phyloP scores from a whole-genome alignment of 2,113 vertebrate genomes.

The Nothobranchius kuhntae region DNA sequence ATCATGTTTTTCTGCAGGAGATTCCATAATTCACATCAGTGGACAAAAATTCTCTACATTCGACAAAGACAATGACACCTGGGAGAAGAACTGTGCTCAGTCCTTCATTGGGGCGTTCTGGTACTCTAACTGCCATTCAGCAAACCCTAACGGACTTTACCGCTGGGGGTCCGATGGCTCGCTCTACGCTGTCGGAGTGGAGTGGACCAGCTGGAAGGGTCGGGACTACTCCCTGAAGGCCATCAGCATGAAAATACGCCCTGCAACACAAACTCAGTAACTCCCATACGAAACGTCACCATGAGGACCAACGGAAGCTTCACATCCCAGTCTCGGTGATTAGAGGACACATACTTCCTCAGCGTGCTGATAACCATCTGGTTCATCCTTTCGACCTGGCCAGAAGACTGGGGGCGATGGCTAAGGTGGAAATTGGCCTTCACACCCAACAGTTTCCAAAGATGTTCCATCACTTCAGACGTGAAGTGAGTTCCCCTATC shows the following conservation, averaged over 20 bases:
- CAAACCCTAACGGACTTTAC: conserved; percentile 32
- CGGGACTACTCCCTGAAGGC: conserved; percentile 8
- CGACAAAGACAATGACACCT: conserved; percentile 8
- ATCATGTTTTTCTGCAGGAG: neutral
- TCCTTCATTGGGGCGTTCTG: neutral
- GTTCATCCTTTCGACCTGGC: too few species aligned
- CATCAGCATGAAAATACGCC: conserved; percentile 49
- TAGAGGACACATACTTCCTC: too few species aligned
- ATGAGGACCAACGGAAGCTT: too few species aligned
- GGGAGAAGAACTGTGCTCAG: conserved; percentile 7
- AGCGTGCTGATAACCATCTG: too few species aligned
- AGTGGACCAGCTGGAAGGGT: rapidly evolving
- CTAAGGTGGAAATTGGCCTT: too few species aligned
- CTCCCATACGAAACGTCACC: too few species aligned
- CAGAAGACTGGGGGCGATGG: too few species aligned
- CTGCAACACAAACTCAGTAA: conserved; percentile 1
- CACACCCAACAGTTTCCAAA: too few species aligned
- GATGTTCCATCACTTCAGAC: too few species aligned
- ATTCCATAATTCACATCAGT: neutral
- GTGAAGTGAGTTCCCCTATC: too few species aligned
- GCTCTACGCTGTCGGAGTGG: neutral
- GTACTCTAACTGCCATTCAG: rapidly evolving
- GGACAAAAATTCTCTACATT: conserved; percentile 4
- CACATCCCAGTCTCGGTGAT: too few species aligned
- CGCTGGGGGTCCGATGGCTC: neutral